Evolutionary conservation across 1,140 invertebrate genomes (phyloP).

Genomic region (Babylonia areolata): DNA sequence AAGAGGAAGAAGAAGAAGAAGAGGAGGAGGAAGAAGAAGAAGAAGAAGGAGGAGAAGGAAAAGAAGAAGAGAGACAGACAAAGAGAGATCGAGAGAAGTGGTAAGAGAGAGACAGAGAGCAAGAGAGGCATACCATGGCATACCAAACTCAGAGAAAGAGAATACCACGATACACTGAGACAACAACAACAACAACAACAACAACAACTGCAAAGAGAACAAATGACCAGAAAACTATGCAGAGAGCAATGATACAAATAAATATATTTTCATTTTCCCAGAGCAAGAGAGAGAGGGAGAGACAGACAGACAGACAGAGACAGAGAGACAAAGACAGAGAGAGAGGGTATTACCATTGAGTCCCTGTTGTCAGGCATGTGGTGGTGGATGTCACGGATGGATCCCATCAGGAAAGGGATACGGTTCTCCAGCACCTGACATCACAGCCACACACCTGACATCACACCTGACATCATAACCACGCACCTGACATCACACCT

Average conservation of each 20-base stretch:
- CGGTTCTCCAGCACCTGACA: constrained; percentile 85
- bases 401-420: constrained; percentile 97
- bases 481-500: no score
- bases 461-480: no score
- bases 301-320: constrained; percentile 10
- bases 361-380: constrained; percentile 88
- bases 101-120: no score
- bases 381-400: constrained; percentile 95
- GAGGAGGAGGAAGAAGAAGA: background rate
- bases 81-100: background rate
- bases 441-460: no score
- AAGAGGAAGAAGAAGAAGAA: background rate
- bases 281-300: background rate
- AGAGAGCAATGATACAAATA: no score
- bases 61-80: background rate
- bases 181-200: no score
- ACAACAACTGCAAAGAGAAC: no score
- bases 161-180: no score
- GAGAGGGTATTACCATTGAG: constrained; percentile 82
- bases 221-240: no score
- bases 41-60: background rate
- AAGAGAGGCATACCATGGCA: no score
- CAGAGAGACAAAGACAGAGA: background rate
- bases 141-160: no score
- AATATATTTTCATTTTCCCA: no score